Evolutionary conservation across 2,888 invertebrate species (phyloP), one percentile per base, ranked within the genome.

Genomic region (Dasysyrphus tricinctus): DNA sequence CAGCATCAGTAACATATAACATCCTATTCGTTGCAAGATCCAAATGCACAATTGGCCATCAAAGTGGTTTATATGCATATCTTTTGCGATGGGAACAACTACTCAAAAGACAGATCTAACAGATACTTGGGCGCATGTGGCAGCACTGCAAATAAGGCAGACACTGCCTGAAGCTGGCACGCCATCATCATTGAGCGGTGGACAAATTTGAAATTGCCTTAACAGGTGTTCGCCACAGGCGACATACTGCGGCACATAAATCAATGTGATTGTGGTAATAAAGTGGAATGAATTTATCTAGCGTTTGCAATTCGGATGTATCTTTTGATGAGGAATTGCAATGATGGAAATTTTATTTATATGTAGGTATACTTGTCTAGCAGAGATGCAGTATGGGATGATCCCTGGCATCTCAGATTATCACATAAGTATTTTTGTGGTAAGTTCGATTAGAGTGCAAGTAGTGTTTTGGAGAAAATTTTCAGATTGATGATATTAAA

Each of bases 151-250:
- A 82, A 82, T 82, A 78, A 54, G 82, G 81, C 14, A 51, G 61
- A 69, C 47, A 57, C 57, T 63, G 72, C 63, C 47, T 57, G 70
- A 49, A 51, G 63, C 76, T 81, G 77, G 73, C 65, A 72, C 65
- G 75, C 74, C 69, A 61, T 29, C 47, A 56, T 34, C 56, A 61
- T 61, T 42, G 56, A 19, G 42, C 44, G n/a, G 76, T 78, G 77
- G 82, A 86, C 86, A 86, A 86, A 86, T 86, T 86, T 79, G 81
- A 78, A 79, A 65, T 79, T 75, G 54, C 72, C 86, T 78, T 72
- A 86, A 79, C 86, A 86, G 86, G 86, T 86, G 86, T 79, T 79
- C 85, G 47, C 81, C 57, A 42, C 75, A 75, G 78, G 78, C 82
- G 78, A 70, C 56, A 67, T 54, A 47, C 75, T 42, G 24, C 57